These are phyloP conservation scores for Taenioides sp. DNA, from an alignment of 2,797 vertebrate genomes.

Conservation along the genomic window DNA sequence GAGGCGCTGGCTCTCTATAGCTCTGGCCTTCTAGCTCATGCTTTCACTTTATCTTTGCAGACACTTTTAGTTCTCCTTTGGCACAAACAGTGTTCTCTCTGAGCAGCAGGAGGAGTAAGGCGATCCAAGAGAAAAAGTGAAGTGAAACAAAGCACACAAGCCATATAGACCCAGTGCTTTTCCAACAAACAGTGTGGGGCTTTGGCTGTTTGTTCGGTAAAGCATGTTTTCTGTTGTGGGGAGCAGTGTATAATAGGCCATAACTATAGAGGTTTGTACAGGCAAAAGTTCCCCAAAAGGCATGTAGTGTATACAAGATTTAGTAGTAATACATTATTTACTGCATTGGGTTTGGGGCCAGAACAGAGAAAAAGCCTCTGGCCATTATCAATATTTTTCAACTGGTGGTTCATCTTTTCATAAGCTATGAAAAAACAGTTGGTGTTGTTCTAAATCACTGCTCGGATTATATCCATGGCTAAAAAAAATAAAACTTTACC, in stretches of 20 bases:
- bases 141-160: conserved; percentile 30
- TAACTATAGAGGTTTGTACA: not conserved
- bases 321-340: not conserved
- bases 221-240: conserved; percentile 11
- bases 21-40: conserved; percentile 20
- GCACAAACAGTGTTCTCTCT: conserved; percentile 15
- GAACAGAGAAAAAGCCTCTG: not conserved
- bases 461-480: too few relatives aligned
- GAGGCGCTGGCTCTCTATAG: conserved; percentile 15
- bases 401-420: not conserved
- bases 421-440: too few relatives aligned
- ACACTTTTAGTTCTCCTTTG: conserved; percentile 37
- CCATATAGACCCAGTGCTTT: conserved; percentile 22
- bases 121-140: conserved; percentile 31
- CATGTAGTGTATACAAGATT: not conserved
- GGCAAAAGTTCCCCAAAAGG: not conserved
- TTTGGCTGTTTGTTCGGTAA: conserved; percentile 13
- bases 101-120: conserved; percentile 21
- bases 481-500: too few relatives aligned
- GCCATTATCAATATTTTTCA: not conserved
- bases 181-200: conserved; percentile 11
- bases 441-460: too few relatives aligned
- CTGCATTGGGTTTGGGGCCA: not conserved
- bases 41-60: conserved; percentile 20
- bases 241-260: conserved; percentile 1